Evolutionary conservation across 2,797 vertebrate genomes (phyloP), one percentile per base, ranked within the genome.

Genomic region (Rhodeus uyekii): DNA sequence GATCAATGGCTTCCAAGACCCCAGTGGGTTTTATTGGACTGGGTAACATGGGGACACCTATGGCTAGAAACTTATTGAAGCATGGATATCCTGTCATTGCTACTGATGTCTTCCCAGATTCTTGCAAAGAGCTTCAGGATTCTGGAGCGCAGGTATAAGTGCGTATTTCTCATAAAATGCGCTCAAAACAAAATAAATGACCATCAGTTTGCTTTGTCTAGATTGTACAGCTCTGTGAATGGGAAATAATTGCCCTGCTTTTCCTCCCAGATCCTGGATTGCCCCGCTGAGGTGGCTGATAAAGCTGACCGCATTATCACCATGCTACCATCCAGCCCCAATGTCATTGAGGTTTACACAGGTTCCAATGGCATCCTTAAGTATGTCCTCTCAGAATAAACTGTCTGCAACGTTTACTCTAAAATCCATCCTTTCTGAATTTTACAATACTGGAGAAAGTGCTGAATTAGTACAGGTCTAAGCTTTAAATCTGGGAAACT

Each of bases 41-140:
- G 88, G 98, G 98, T 77, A 99, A 99, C 88, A 99, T 99, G 98
- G 98, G 98, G 82, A 98, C 96, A 90, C 98, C 97, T 83, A 99
- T 99, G 98, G 98, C 98, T 78, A 98, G 96, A 94, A 99, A 99
- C 88, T 92, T 99, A 87, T 86, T 98, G 90, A 98, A 97, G 88
- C 94, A 98, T 22, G 97, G 98, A 86, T 99, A 98, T 90, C 98
- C 98, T 12, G 92, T 99, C 83, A 93, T 99, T 88, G 96, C 96
- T 29, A 96, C 96, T 42, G 98, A 99, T 88, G 95, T 98, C 29
- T 99, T 98, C 90, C 98, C 97, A 68, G 97, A 98, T 90, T 96
- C 96, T 39, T 98, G 97, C 91, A 99, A 97, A 90, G 98, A 98
- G 87, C 88, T 99, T 83, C 95, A 96, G 90, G 97, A 98, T 84